A percentile compares a stretch with the other conserved stretches of the same genome.
These are phyloP conservation scores for Aplodontia rufa DNA, from an alignment of 2,113 vertebrate species.

Conservation along the genomic window DNA sequence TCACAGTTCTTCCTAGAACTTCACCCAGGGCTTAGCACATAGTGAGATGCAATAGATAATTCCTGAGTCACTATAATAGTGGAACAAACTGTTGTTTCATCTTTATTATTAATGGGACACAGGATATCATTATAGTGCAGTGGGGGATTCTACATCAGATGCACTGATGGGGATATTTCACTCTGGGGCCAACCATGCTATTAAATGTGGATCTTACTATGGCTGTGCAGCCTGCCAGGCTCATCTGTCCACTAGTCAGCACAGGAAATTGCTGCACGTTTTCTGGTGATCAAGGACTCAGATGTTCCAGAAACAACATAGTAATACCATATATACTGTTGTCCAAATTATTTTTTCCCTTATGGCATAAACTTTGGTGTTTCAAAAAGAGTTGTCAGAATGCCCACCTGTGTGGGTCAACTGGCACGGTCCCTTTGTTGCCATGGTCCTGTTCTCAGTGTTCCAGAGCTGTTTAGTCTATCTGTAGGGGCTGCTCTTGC, in stretches of 20 bases:
- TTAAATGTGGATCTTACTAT: neutral
- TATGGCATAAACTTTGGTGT: neutral
- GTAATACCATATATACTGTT: neutral
- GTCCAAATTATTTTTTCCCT: neutral
- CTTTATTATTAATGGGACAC: neutral
- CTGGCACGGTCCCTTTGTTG: neutral
- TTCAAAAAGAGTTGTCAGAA: neutral
- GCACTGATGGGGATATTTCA: neutral
- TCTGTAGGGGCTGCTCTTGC: neutral
- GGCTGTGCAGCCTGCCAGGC: neutral
- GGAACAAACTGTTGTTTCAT: neutral
- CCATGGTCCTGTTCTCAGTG: neutral
- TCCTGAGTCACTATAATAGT: neutral
- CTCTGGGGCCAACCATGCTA: neutral
- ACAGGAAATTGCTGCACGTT: neutral
- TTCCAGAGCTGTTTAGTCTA: neutral
- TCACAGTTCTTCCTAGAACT: neutral
- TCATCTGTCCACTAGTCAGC: neutral
- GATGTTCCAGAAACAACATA: neutral
- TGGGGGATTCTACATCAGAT: neutral
- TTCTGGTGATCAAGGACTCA: neutral
- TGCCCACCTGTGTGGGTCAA: fast-evolving
- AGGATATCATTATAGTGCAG: neutral
- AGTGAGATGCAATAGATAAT: neutral
- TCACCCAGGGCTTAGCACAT: neutral